These are phyloP conservation scores for Podarcis cretensis DNA, from an alignment of 2,113 vertebrate species.

Conservation along the genomic window DNA sequence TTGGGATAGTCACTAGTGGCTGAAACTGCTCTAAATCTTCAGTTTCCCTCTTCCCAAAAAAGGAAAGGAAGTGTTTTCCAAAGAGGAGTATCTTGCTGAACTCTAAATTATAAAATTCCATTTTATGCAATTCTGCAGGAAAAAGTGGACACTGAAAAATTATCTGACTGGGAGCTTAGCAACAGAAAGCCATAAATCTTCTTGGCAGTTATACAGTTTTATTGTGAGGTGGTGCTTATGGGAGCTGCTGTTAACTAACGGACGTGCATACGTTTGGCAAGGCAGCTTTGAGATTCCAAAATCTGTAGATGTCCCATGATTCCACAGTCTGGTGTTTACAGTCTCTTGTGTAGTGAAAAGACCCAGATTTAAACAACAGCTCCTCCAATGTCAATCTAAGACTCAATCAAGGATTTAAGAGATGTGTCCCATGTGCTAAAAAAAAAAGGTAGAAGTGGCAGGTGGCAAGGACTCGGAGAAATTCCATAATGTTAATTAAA, in stretches of 20 bases:
- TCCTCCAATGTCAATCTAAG: not conserved
- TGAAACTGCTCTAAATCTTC: not conserved
- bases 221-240: conserved; percentile 60
- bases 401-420: conserved; percentile 5
- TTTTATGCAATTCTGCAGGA: conserved; percentile 47
- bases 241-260: conserved; percentile 51
- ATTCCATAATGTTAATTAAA: conserved; percentile 53
- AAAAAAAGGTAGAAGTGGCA: conserved; percentile 29
- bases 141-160: conserved; percentile 72
- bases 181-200: conserved; percentile 78
- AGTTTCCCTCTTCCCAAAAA: rapidly evolving
- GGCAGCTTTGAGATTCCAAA: not conserved
- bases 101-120: conserved; percentile 59
- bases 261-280: not conserved
- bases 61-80: conserved; percentile 44
- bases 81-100: conserved; percentile 21
- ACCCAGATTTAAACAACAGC: not conserved
- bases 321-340: not conserved
- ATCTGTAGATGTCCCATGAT: not conserved
- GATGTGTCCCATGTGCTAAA: not conserved
- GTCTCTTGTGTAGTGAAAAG: not conserved
- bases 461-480: conserved; percentile 9
- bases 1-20: rapidly evolving
- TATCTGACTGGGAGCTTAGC: conserved; percentile 62
- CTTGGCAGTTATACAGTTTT: conserved; percentile 73